Evolutionary conservation across 2,113 vertebrate species (phyloP), one percentile per base, ranked within the genome.

Genomic region (Toxostoma redivivum): DNA sequence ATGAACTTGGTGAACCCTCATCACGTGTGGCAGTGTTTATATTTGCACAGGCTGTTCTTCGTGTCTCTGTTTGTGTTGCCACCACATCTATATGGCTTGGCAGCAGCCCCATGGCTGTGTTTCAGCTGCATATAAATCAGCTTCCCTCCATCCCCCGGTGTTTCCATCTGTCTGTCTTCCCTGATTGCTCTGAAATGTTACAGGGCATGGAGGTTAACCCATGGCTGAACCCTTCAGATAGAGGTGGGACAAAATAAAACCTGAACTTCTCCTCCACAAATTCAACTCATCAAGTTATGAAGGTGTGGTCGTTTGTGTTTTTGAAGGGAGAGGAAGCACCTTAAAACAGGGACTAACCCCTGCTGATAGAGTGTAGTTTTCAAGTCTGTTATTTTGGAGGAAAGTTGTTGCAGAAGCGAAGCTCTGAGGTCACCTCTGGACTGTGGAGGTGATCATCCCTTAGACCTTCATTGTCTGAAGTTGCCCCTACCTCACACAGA

Each of bases 51-150:
- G 93, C 96, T 67, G 94, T 97, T 97, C 67, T 72, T 95, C 44
- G 88, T 97, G 96, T 97, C 94, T 98, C 92, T 98, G 97, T 98
- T 98, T 98, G 97, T 88, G 85, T 92, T 97, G 97, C 98, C 98
- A 98, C 93, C 96, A 91, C 95, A 97, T 97, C 96, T 97, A 97
- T 92, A 87, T 88, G 91, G 94, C 91, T 97, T 98, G 97, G 97
- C 97, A 95, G 93, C 77, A 96, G 93, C 90, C 82, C 96, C 91
- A 85, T 20, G 53, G 87, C 94, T 97, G 86, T 93, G 80, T 97
- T 98, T 97, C 86, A 86, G 97, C 94, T 97, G 96, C 80, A 88
- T 88, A 93, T 95, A 92, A 78, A 94, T 94, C 89, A 92, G 92
- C 90, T 85, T 86, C 58, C 7, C 71, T 92, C 93, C 71, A 74